Percentiles rank a stretch among this genome's conserved stretches.
phyloP scores from a whole-genome alignment of 2,113 vertebrate genomes.

The Setophaga kirtlandii region DNA sequence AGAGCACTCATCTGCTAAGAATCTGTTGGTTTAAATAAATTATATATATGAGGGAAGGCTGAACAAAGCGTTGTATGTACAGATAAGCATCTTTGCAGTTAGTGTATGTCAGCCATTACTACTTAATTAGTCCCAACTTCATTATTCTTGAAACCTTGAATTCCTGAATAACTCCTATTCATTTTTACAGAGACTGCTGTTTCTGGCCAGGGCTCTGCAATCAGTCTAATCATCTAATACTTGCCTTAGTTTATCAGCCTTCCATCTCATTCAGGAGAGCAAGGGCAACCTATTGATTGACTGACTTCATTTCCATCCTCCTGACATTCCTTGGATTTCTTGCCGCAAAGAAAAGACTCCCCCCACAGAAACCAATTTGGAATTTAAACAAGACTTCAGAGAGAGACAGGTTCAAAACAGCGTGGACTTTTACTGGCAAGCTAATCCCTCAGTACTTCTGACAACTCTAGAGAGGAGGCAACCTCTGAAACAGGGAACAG shows the following conservation, averaged over 20 bases:
- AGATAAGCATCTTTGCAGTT: not conserved
- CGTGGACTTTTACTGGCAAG: not conserved
- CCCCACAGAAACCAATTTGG: not conserved
- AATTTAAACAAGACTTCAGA: conserved; percentile 20
- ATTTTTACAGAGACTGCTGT: not conserved
- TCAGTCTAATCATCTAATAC: not conserved
- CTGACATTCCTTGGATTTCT: conserved; percentile 17
- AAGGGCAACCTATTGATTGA: conserved; percentile 5
- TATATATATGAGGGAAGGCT: not conserved
- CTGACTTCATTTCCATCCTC: not conserved
- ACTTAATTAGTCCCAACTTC: not conserved
- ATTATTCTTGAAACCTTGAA: not conserved
- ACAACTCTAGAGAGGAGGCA: not conserved
- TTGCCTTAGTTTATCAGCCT: not conserved
- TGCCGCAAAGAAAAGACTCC: not conserved
- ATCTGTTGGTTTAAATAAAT: not conserved
- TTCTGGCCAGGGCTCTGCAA: not conserved
- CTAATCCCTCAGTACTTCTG: not conserved
- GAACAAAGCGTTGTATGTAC: not conserved
- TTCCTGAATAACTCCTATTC: not conserved
- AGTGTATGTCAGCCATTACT: not conserved
- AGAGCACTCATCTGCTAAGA: not conserved
- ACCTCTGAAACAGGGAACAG: not conserved
- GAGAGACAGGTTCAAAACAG: not conserved
- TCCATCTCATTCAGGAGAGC: not conserved